Evolutionary conservation across 92 coral and sea anemone genomes (phyloP).

Genomic region (Pocillopora meandrina): DNA sequence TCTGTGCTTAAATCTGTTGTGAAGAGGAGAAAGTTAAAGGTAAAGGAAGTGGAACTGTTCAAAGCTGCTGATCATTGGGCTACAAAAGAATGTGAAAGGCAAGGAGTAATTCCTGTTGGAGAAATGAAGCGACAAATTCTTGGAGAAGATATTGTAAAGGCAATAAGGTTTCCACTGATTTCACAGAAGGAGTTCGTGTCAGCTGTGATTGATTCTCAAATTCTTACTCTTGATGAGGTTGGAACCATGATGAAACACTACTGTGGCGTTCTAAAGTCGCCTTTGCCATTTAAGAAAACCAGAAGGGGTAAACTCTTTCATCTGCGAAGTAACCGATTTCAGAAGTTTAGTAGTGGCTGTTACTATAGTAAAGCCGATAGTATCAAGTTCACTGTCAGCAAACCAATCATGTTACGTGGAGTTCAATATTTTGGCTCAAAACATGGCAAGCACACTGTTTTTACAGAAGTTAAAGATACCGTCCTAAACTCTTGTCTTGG

Average conservation of each 20-base stretch:
- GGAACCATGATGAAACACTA: neutral
- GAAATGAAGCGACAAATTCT: constrained; percentile 13
- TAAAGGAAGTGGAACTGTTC: constrained; percentile 33
- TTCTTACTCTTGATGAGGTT: neutral
- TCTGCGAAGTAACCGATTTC: too few species aligned
- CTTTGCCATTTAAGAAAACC: neutral
- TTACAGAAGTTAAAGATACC: constrained; percentile 25
- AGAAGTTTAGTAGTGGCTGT: neutral
- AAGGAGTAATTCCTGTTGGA: neutral
- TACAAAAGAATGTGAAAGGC: neutral
- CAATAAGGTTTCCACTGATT: constrained; percentile 26
- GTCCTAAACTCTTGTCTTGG: neutral
- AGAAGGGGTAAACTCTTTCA: too few species aligned
- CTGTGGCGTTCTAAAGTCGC: neutral
- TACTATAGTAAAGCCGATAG: constrained; percentile 1
- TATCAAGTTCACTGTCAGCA: constrained; percentile 28
- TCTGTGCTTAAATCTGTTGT: constrained; percentile 13
- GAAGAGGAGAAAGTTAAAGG: neutral
- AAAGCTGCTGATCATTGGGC: constrained; percentile 45
- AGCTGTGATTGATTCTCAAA: constrained; percentile 11
- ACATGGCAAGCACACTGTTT: constrained; percentile 38
- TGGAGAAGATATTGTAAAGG: constrained; percentile 18
- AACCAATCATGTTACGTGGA: constrained; percentile 39
- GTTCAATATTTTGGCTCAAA: constrained; percentile 55
- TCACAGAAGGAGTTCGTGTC: constrained; percentile 9